These are phyloP conservation scores for Ypsolopha scabrella DNA, from an alignment of 2,888 invertebrate genomes.

Conservation along the genomic window DNA sequence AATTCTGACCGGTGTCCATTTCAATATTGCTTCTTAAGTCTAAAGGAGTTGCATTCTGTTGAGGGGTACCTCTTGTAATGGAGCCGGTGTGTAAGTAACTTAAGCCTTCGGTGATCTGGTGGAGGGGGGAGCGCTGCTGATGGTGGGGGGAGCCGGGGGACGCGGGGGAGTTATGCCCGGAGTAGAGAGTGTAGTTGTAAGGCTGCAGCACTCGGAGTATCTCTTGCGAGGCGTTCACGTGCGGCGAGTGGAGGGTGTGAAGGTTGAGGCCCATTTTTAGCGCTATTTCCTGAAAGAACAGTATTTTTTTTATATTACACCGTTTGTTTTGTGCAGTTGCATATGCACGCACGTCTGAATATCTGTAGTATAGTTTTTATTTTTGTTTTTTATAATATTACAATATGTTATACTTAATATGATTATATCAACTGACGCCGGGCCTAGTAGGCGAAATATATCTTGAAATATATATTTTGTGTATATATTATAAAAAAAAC, in stretches of 20 bases:
- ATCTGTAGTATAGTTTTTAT: too few species aligned
- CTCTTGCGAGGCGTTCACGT: constrained; percentile 43
- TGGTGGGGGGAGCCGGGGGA: constrained; percentile 25
- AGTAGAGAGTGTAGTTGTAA: constrained; percentile 31
- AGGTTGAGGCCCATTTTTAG: constrained; percentile 65
- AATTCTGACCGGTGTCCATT: neutral
- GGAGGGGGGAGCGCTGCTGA: constrained; percentile 64
- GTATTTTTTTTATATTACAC: neutral
- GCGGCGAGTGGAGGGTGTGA: constrained; percentile 37
- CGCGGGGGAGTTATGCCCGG: constrained; percentile 34
- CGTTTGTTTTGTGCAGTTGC: too few species aligned
- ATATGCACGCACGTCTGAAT: too few species aligned
- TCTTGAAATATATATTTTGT: too few species aligned
- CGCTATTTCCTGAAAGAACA: constrained; percentile 50
- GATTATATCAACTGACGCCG: too few species aligned
- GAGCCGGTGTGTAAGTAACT: constrained; percentile 83
- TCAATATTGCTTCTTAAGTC: constrained; percentile 34
- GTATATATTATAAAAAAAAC: too few species aligned
- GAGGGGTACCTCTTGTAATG: constrained; percentile 80
- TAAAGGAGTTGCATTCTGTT: constrained; percentile 65
- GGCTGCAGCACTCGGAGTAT: constrained; percentile 34
- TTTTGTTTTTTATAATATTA: too few species aligned
- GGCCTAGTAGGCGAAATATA: too few species aligned
- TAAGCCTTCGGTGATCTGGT: constrained; percentile 76
- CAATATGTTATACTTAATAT: too few species aligned